Evolutionary conservation across 2,113 vertebrate species (phyloP).

Genomic region (Dryoscopus gambensis): DNA sequence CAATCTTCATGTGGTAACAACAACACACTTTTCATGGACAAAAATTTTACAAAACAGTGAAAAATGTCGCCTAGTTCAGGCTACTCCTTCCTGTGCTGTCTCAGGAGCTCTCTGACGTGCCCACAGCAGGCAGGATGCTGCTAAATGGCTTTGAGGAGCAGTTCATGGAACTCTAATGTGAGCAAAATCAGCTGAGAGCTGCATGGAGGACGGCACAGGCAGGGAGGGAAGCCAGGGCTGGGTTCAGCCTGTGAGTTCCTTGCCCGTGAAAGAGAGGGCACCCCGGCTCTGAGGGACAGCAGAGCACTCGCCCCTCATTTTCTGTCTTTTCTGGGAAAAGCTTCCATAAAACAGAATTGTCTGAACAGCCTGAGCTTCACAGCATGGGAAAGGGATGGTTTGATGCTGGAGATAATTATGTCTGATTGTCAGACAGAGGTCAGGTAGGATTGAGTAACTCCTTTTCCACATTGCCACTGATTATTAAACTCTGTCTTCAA

Average conservation of each 20-base stretch:
- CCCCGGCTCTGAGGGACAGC: not conserved
- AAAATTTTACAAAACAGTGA: not conserved
- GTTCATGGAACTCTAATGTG: not conserved
- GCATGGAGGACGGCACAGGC: not conserved
- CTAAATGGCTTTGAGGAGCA: not conserved
- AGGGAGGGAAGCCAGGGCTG: not conserved
- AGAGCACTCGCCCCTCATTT: not conserved
- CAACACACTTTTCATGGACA: fast-evolving
- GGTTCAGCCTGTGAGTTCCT: not conserved
- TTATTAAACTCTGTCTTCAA: not conserved
- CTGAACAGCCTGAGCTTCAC: not conserved
- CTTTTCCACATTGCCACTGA: not conserved
- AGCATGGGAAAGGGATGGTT: not conserved
- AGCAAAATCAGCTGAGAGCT: not conserved
- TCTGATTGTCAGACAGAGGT: not conserved
- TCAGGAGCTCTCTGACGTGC: not conserved
- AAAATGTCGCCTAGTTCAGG: not conserved
- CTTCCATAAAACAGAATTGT: not conserved
- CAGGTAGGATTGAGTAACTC: not conserved
- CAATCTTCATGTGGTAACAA: not conserved
- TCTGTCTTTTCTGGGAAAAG: not conserved
- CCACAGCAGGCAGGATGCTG: not conserved
- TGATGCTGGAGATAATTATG: not conserved
- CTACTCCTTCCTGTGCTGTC: not conserved
- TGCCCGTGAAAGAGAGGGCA: not conserved